These are phyloP conservation scores for Drosophila biarmipes DNA, from an alignment of 1,140 invertebrate genomes.

Conservation along the genomic window DNA sequence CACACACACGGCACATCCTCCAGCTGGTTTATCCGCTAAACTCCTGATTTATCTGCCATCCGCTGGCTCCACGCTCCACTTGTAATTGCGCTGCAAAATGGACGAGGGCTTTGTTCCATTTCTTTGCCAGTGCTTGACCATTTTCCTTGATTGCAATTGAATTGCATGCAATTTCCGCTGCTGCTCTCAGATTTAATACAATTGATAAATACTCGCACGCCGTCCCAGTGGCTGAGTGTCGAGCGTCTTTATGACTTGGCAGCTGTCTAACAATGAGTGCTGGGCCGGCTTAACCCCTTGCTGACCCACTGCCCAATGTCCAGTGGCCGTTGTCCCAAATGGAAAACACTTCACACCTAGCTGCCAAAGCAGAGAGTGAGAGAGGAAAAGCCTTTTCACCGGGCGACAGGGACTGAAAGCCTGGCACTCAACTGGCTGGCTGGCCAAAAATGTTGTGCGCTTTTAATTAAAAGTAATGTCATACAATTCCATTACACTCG, in stretches of 20 bases:
- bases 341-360: conserved; percentile 60
- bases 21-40: conserved; percentile 29
- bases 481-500: conserved; percentile 82
- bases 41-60: conserved; percentile 45
- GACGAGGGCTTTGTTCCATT: conserved; percentile 16
- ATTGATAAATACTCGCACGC: conserved; percentile 66
- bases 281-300: conserved; percentile 49
- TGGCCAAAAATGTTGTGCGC: conserved; percentile 81
- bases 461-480: conserved; percentile 84
- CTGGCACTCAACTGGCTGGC: conserved; percentile 59
- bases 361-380: conserved; percentile 59
- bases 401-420: conserved; percentile 36
- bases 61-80: conserved; percentile 6
- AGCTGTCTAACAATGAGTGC: conserved; percentile 49
- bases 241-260: conserved; percentile 57
- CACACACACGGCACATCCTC: conserved; percentile 36
- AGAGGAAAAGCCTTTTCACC: conserved; percentile 34
- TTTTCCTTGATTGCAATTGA: conserved; percentile 70
- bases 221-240: conserved; percentile 12
- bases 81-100: conserved; percentile 22
- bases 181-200: conserved; percentile 70
- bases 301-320: conserved; percentile 9
- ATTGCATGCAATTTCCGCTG: conserved; percentile 73
- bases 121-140: conserved; percentile 23
- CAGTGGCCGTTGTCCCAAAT: conserved; percentile 34